Evolutionary conservation across 2,888 invertebrate species (phyloP), one percentile per base, ranked within the genome.

Genomic region (Pristionchus mayeri): DNA sequence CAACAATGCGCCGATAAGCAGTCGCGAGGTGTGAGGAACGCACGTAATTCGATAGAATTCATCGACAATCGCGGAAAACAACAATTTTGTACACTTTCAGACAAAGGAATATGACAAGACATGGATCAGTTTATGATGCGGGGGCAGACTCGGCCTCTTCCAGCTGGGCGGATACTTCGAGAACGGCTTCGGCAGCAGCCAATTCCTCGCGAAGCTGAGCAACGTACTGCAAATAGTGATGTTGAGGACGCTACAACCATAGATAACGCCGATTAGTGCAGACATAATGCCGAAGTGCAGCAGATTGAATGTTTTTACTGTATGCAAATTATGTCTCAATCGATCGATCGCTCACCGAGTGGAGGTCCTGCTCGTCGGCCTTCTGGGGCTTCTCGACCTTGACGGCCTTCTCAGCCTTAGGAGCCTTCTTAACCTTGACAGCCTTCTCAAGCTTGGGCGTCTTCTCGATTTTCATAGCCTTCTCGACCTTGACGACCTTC

Each of bases 311-410:
- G n/a, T n/a, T n/a, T n/a, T n/a, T n/a, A n/a, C n/a, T n/a, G n/a
- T n/a, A n/a, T n/a, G n/a, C n/a, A n/a, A n/a, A 54, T 21, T 21
- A 21, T 30, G 27, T 27, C 27, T 30, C 63, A n/a, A n/a, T 24
- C 27, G 60, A n/a, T n/a, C n/a, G n/a, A n/a, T n/a, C n/a, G n/a
- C 81, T 63, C 16, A 82, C 81, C 81, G 81, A 60, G 63, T 82
- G 81, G 16, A 82, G 81, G 30, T 82, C 81, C 63, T 82, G 60
- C 30, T 60, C 27, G 48, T 82, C 81, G 44, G 63, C 63, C 30
- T 63, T 82, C 81, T 82, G 60, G 21, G 30, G 27, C 63, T 63
- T 63, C 27, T 82, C 81, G 44, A 63, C 24, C 81, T 82, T 82
- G 54, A 52, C 78, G 21, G 71, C 84, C 67, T 85, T 80, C 6